These are phyloP conservation scores for Caerostris extrusa DNA, from an alignment of 1,140 invertebrate genomes.

Conservation along the genomic window DNA sequence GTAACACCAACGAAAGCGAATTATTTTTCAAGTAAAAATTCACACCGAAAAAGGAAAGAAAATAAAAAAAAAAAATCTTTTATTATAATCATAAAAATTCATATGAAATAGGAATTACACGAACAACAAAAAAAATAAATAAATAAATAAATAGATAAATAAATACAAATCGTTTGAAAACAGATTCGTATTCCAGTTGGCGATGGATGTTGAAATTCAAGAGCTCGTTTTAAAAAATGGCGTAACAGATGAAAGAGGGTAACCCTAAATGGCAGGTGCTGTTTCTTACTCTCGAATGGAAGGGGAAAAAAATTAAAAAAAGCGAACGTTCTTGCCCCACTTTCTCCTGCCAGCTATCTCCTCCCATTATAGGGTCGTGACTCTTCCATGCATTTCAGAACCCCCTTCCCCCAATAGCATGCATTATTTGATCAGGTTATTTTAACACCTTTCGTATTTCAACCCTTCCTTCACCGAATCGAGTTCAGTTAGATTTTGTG, in stretches of 20 bases:
- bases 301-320: constrained; percentile 48
- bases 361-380: constrained; percentile 58
- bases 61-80: too few relatives aligned
- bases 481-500: too few relatives aligned
- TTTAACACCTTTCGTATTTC: constrained; percentile 41
- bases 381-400: background rate
- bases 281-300: background rate
- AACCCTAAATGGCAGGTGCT: constrained; percentile 67
- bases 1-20: too few relatives aligned
- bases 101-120: too few relatives aligned
- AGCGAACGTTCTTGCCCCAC: constrained; percentile 45
- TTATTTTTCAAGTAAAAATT: too few relatives aligned
- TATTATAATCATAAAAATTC: too few relatives aligned
- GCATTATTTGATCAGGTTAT: constrained; percentile 42
- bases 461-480: constrained; percentile 11
- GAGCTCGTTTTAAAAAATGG: background rate
- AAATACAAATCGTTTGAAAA: background rate
- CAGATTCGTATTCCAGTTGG: background rate
- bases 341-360: constrained; percentile 58
- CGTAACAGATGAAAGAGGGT: background rate
- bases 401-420: background rate
- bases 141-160: background rate
- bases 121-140: too few relatives aligned
- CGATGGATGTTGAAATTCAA: background rate
- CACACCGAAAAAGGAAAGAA: too few relatives aligned